Conservation (phyloP, 2,113 vertebrate genomes). For the Procavia capensis region DNA sequence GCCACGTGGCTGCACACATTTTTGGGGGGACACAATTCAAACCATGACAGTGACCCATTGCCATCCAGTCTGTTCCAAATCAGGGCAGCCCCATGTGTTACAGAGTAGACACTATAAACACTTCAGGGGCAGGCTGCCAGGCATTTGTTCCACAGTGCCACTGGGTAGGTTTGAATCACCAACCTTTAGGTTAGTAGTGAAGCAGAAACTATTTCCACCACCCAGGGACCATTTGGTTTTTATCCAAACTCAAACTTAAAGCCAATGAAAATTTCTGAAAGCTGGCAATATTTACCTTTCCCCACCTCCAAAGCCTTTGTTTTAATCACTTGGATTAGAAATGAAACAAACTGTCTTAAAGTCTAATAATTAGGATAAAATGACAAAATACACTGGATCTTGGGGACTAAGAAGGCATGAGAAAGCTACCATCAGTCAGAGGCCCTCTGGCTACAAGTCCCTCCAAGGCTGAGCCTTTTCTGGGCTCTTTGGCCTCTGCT, state of each 20-base stretch:
- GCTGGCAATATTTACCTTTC: not conserved
- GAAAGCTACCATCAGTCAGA: not conserved
- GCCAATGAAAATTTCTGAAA: not conserved
- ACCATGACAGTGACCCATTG: no score
- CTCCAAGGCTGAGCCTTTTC: not conserved
- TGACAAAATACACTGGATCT: not conserved
- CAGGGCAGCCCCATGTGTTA: no score
- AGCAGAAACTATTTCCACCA: no score
- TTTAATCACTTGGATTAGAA: not conserved
- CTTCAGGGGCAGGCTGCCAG: no score
- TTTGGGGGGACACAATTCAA: no score
- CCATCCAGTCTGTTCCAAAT: no score
- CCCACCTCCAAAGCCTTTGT: not conserved
- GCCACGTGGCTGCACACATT: no score
- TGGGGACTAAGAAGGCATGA: not conserved
- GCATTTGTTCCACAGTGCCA: no score
- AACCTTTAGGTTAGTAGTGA: no score
- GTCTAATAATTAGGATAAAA: not conserved
- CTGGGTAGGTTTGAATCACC: no score
- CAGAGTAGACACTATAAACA: no score
- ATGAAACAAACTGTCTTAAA: not conserved
- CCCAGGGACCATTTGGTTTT: not conserved
- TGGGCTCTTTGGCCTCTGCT: not conserved
- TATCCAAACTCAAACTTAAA: constrained; percentile 13
- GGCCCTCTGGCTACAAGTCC: not conserved